Percentiles rank a stretch among this genome's conserved stretches.
These are phyloP conservation scores for Urocyon cinereoargenteus DNA, from an alignment of 2,797 vertebrate genomes.

Conservation along the genomic window DNA sequence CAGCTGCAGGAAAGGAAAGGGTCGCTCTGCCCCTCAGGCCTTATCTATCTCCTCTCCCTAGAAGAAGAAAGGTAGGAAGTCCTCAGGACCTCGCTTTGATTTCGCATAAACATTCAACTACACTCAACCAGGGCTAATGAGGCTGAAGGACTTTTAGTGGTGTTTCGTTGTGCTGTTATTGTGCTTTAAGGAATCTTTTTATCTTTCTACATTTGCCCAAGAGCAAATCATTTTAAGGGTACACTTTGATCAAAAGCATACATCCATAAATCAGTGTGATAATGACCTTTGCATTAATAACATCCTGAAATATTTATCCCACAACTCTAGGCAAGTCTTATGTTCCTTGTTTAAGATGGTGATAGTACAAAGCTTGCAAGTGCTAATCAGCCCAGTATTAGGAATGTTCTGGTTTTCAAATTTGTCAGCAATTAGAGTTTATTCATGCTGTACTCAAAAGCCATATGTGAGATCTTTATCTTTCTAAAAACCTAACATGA, in stretches of 20 bases:
- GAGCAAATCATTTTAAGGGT: background rate
- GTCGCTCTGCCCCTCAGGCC: accelerated
- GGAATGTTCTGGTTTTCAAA: conserved; percentile 21
- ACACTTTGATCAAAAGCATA: background rate
- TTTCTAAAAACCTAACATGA: conserved; percentile 22
- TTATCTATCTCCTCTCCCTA: no score
- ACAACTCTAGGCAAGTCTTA: background rate
- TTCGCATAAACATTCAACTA: background rate
- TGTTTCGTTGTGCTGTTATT: background rate
- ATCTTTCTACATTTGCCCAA: background rate
- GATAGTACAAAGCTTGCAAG: background rate
- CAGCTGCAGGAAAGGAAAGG: background rate
- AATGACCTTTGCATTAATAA: background rate
- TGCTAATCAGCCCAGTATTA: conserved; percentile 16
- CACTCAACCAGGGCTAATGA: background rate
- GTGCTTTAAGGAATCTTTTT: conserved; percentile 6
- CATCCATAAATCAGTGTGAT: background rate
- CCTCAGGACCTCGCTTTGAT: background rate
- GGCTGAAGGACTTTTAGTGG: background rate
- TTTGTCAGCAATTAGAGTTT: conserved; percentile 32
- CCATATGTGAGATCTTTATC: conserved; percentile 64
- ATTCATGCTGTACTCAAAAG: conserved; percentile 37
- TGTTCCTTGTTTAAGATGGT: background rate
- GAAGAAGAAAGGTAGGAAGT: background rate
- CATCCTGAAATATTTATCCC: conserved; percentile 27